These are phyloP conservation scores for Tachuris rubrigastra DNA, from an alignment of 2,113 vertebrate genomes.

Conservation along the genomic window DNA sequence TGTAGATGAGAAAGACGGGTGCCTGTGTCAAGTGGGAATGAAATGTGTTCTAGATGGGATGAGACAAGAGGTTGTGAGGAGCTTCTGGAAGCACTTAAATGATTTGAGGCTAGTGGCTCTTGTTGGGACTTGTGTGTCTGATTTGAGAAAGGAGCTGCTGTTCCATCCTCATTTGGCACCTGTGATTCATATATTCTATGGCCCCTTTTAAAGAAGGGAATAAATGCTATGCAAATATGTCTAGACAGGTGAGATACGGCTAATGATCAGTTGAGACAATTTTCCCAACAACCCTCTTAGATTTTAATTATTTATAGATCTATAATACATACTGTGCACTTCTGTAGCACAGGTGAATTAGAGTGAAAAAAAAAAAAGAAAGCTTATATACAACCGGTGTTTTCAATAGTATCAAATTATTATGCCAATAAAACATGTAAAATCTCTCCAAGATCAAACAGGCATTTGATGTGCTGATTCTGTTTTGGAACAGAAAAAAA, in stretches of 20 bases:
- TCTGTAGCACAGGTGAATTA: background rate
- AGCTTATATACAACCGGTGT: background rate
- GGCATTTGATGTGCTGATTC: conserved; percentile 15
- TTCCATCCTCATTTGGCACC: background rate
- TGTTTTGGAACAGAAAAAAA: background rate
- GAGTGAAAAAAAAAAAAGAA: background rate
- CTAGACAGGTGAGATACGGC: conserved; percentile 1
- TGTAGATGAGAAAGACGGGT: background rate
- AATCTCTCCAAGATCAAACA: conserved; percentile 30
- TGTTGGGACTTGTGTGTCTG: background rate
- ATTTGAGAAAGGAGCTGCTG: background rate
- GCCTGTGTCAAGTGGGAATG: background rate
- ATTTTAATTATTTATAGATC: conserved; percentile 28
- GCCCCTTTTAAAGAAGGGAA: background rate
- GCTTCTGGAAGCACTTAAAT: background rate
- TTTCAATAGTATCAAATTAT: conserved; percentile 28
- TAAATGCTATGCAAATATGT: conserved; percentile 1
- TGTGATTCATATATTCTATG: background rate
- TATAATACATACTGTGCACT: background rate
- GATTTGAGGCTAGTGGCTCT: background rate
- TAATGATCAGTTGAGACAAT: background rate
- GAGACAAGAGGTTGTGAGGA: background rate
- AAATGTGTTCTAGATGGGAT: background rate
- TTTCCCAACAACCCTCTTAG: background rate
- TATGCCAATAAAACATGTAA: conserved; percentile 25